phyloP scores from a whole-genome alignment of 2,113 vertebrate genomes.

The Neogobius melanostomus region DNA sequence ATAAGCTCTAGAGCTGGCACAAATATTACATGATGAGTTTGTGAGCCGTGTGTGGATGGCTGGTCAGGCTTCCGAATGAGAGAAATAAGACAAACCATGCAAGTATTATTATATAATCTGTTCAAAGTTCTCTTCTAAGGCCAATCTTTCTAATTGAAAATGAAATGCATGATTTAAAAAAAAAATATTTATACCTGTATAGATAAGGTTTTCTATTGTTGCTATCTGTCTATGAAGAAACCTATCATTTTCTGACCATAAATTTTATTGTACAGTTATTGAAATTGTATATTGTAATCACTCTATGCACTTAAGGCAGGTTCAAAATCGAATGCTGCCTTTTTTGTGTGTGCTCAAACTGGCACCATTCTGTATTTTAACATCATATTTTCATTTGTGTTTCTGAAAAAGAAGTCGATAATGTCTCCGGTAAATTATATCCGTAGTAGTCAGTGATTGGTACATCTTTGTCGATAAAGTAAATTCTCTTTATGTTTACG shows the following conservation, averaged over 20 bases:
- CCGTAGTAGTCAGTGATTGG: conserved; percentile 46
- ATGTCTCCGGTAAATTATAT: conserved; percentile 28
- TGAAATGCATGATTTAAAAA: conserved; percentile 4
- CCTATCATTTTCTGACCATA: conserved; percentile 24
- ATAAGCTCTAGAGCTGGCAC: no score
- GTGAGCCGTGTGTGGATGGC: background rate
- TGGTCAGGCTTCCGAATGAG: background rate
- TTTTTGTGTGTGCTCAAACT: conserved; percentile 7
- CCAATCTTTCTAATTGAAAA: conserved; percentile 13
- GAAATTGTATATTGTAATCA: conserved; percentile 45
- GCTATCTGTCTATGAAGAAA: conserved; percentile 18
- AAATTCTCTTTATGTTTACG: conserved; percentile 75
- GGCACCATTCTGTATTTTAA: conserved; percentile 28
- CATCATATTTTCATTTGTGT: conserved; percentile 19
- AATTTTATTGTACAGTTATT: conserved; percentile 34
- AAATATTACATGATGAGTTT: no score
- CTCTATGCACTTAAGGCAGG: conserved; percentile 61
- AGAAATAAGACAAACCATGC: conserved; percentile 45
- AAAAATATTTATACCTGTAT: conserved; percentile 14
- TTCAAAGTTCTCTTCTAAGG: background rate
- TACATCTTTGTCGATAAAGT: conserved; percentile 74
- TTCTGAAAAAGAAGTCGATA: conserved; percentile 31
- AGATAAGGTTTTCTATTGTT: conserved; percentile 16
- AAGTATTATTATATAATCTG: conserved; percentile 60
- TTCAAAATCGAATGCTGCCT: conserved; percentile 39